A percentile compares a stretch with the other conserved stretches of the same genome.
phyloP scores from a whole-genome alignment of 2,888 invertebrate genomes.

The Apotomis capreana region DNA sequence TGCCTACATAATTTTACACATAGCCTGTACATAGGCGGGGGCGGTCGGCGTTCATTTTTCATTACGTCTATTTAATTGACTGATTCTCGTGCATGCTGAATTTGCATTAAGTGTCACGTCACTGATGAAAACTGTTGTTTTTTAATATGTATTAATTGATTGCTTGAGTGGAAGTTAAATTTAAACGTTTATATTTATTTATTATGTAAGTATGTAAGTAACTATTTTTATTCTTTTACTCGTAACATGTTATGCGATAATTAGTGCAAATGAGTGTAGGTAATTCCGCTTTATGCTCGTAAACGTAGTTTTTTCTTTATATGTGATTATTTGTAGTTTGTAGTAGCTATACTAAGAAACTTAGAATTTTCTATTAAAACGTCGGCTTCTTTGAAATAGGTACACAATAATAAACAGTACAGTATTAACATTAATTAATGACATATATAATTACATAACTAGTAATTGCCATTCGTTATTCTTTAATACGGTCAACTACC shows the following conservation, averaged over 20 bases:
- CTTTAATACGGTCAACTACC: too few relatives aligned
- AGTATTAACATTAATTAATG: too few relatives aligned
- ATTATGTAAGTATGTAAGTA: too few relatives aligned
- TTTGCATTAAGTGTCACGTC: slow-evolving; percentile 41
- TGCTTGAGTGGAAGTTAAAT: slow-evolving; percentile 7
- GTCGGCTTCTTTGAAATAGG: too few relatives aligned
- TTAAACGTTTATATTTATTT: too few relatives aligned
- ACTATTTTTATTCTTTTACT: too few relatives aligned
- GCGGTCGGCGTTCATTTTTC: slow-evolving; percentile 57
- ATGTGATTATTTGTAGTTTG: too few relatives aligned
- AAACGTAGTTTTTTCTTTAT: background rate
- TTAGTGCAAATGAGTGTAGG: slow-evolving; percentile 8
- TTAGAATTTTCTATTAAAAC: too few relatives aligned
- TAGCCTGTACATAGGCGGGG: slow-evolving; percentile 54
- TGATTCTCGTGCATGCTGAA: slow-evolving; percentile 43
- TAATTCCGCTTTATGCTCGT: background rate
- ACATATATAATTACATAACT: too few relatives aligned
- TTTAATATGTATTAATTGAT: slow-evolving; percentile 5
- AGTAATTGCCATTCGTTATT: too few relatives aligned
- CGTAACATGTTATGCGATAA: slow-evolving; percentile 26
- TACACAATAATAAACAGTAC: too few relatives aligned
- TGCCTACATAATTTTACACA: slow-evolving; percentile 49
- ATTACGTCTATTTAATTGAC: slow-evolving; percentile 60
- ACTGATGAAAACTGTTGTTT: slow-evolving; percentile 32
- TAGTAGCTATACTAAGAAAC: too few relatives aligned